Evolutionary conservation across 2,888 invertebrate genomes (phyloP).

Genomic region (Criorhina ranunculi): DNA sequence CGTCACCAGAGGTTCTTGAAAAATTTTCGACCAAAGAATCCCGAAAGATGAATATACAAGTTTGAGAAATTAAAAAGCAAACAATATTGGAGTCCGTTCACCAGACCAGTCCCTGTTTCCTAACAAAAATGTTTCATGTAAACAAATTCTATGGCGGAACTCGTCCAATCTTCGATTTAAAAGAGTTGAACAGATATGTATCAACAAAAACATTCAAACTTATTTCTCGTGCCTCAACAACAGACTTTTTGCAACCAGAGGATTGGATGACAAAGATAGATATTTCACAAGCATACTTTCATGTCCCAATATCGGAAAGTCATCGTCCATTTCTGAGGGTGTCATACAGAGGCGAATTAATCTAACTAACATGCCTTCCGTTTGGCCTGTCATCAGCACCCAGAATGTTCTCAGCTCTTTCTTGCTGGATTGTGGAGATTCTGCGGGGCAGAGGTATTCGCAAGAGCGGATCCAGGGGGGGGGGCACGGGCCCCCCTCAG

Average conservation of each 20-base stretch:
- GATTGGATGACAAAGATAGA: conserved; percentile 46
- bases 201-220: conserved; percentile 11
- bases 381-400: conserved; percentile 36
- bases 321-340: conserved; percentile 25
- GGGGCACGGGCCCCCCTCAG: too few relatives aligned
- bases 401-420: conserved; percentile 26
- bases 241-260: conserved; percentile 28
- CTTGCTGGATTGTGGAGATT: conserved; percentile 23
- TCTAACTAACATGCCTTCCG: conserved; percentile 43
- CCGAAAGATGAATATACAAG: conserved; percentile 9
- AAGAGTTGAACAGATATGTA: conserved; percentile 10
- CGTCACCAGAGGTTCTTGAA: not conserved
- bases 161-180: conserved; percentile 29
- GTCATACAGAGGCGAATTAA: conserved; percentile 32
- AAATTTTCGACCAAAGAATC: conserved; percentile 23
- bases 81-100: not conserved
- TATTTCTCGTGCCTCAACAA: conserved; percentile 25
- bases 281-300: conserved; percentile 14
- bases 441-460: conserved; percentile 24
- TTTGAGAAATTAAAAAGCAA: conserved; percentile 6
- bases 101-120: not conserved
- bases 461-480: conserved; percentile 22
- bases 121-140: conserved; percentile 26
- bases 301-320: conserved; percentile 33
- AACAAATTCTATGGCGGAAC: conserved; percentile 10